Conservation (phyloP, 2,888 invertebrate species). For the Dryomyza anilis region DNA sequence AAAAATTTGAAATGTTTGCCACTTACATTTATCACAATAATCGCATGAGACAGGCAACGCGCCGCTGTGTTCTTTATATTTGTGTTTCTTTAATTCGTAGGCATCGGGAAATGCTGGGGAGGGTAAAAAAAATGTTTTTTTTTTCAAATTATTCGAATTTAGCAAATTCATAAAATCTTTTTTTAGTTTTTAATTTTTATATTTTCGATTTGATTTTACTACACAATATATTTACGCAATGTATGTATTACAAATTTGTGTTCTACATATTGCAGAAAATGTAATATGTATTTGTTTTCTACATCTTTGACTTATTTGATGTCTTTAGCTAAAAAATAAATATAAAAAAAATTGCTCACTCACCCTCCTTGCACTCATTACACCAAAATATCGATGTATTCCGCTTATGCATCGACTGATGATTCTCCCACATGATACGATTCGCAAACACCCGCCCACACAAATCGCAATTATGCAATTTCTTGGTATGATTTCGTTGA, state of each 20-base stretch:
- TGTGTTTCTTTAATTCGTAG: constrained; percentile 37
- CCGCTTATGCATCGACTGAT: constrained; percentile 34
- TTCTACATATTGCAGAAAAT: no score
- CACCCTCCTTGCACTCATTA: constrained; percentile 35
- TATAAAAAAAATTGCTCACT: no score
- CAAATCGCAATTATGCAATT: constrained; percentile 31
- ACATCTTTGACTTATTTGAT: no score
- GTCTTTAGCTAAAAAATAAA: no score
- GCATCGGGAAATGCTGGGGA: constrained; percentile 33
- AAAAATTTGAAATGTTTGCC: not conserved
- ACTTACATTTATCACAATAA: constrained; percentile 37
- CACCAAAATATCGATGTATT: constrained; percentile 30
- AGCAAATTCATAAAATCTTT: no score
- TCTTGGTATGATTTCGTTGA: constrained; percentile 35
- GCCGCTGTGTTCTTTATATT: constrained; percentile 36
- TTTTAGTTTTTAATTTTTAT: not conserved
- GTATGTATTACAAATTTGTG: no score
- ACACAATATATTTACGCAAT: no score
- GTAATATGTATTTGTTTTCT: no score
- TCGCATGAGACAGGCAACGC: constrained; percentile 35
- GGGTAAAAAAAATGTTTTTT: no score
- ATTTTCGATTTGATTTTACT: not conserved
- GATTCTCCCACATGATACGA: constrained; percentile 36
- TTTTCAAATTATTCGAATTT: no score
- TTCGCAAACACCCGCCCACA: constrained; percentile 36